phyloP scores from a whole-genome alignment of 2,113 vertebrate genomes.

The Madoqua kirkii region DNA sequence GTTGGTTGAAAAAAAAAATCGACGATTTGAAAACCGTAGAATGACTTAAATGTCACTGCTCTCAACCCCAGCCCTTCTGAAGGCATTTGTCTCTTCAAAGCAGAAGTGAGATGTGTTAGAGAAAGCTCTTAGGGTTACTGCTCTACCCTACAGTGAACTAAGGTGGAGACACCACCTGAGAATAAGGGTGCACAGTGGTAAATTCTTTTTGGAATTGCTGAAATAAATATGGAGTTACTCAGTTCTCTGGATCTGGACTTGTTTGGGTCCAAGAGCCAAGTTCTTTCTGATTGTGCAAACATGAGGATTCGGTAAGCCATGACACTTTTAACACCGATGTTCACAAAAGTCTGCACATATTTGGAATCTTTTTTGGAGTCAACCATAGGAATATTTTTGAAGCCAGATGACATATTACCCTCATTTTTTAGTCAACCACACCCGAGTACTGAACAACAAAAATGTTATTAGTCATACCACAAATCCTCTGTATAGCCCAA shows the following conservation, averaged over 20 bases:
- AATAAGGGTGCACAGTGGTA: background rate
- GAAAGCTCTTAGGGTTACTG: background rate
- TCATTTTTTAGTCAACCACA: background rate
- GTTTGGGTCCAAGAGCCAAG: background rate
- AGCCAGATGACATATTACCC: conserved; percentile 24
- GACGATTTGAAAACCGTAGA: background rate
- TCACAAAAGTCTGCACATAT: background rate
- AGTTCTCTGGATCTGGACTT: background rate
- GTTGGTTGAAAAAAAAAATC: background rate
- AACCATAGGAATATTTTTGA: background rate
- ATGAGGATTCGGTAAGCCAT: background rate
- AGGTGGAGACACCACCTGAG: background rate
- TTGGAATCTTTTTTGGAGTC: conserved; percentile 6
- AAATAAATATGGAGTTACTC: conserved; percentile 11
- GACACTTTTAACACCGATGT: background rate
- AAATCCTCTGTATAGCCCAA: background rate
- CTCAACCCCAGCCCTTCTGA: background rate
- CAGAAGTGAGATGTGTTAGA: background rate
- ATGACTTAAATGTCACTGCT: background rate
- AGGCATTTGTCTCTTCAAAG: background rate
- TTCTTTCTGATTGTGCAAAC: background rate
- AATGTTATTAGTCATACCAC: background rate
- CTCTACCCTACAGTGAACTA: background rate
- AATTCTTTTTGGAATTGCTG: background rate
- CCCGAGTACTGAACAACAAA: conserved; percentile 14